Evolutionary conservation across 1,140 invertebrate genomes (phyloP).

Genomic region (Drosophila saltans): DNA sequence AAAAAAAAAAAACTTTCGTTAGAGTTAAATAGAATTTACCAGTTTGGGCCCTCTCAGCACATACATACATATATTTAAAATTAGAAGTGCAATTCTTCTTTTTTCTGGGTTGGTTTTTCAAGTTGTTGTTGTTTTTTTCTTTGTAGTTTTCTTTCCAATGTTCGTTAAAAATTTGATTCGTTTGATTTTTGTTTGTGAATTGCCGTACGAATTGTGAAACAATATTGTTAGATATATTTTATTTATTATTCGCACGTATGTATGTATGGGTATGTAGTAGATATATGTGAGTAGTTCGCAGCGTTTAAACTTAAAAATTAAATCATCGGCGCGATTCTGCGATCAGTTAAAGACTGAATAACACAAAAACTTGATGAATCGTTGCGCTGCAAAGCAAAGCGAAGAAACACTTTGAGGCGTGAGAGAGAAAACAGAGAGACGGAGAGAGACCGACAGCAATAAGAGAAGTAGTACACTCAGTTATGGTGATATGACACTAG

Average conservation of each 20-base stretch:
- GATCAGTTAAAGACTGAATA: constrained; percentile 74
- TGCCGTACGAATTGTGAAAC: constrained; percentile 3
- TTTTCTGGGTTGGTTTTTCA: not conserved
- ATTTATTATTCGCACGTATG: constrained; percentile 26
- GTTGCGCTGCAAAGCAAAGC: constrained; percentile 48
- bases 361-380: constrained; percentile 67
- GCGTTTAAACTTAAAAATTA: constrained; percentile 78
- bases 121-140: not conserved
- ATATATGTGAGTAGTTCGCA: constrained; percentile 59
- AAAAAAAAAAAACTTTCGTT: constrained; percentile 23
- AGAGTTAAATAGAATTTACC: constrained; percentile 40
- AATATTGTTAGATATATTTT: constrained; percentile 14
- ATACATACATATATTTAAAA: constrained; percentile 16
- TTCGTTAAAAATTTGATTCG: constrained; percentile 16
- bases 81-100: constrained; percentile 13
- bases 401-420: not conserved
- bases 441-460: constrained; percentile 10
- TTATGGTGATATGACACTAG: not conserved
- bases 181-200: constrained; percentile 14
- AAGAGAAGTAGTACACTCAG: not conserved
- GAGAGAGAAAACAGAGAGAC: constrained; percentile 16
- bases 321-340: constrained; percentile 74
- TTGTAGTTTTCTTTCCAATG: not conserved
- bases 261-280: constrained; percentile 52
- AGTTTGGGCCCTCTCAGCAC: constrained; percentile 26